These are phyloP conservation scores for Nemotelus nigrinus DNA, from an alignment of 2,888 invertebrate genomes.

Conservation along the genomic window DNA sequence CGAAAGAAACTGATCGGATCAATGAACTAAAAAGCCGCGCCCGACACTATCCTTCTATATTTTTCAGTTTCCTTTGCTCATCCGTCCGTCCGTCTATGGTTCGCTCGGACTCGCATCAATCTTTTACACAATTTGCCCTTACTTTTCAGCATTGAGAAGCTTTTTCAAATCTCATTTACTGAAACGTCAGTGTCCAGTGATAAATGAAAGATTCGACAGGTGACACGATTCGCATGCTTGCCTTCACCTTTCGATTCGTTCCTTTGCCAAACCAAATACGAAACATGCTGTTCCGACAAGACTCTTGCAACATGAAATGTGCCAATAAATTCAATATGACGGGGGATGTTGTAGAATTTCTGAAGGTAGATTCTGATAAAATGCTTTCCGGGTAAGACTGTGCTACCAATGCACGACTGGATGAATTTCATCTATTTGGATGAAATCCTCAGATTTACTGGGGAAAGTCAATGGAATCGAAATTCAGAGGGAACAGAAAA, in stretches of 20 bases:
- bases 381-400: background rate
- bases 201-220: slow-evolving; percentile 25
- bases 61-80: background rate
- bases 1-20: slow-evolving; percentile 22
- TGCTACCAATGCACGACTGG: too few species aligned
- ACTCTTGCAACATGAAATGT: background rate
- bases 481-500: too few species aligned
- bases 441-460: too few species aligned
- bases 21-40: slow-evolving; percentile 1
- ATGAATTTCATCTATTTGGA: too few species aligned
- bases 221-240: slow-evolving; percentile 1
- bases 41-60: background rate
- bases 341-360: background rate
- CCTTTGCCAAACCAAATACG: background rate
- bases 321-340: slow-evolving; percentile 1
- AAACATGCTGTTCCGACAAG: background rate
- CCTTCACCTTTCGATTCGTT: background rate
- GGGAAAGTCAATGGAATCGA: too few species aligned
- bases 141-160: background rate
- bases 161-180: background rate
- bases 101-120: background rate
- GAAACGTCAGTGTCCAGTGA: slow-evolving; percentile 28
- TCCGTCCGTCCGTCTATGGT: background rate
- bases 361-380: background rate
- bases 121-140: background rate